Evolutionary conservation across 2,888 invertebrate genomes (phyloP).

Genomic region (Parnassius glacialis): DNA sequence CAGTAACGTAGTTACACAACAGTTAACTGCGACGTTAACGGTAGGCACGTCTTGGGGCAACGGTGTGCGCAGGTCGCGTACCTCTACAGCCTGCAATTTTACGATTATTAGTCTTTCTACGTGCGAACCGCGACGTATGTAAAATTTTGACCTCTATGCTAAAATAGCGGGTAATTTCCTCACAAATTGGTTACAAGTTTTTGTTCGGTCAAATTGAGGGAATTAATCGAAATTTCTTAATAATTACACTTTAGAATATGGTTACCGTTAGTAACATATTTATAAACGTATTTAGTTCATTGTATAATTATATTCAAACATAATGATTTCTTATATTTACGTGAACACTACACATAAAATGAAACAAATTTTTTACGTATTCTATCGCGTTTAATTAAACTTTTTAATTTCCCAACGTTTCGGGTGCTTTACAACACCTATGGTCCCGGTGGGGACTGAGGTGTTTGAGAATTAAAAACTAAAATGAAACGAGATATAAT

Average conservation of each 20-base stretch:
- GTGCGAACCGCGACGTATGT: slow-evolving; percentile 12
- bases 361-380: too few relatives aligned
- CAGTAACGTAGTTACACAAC: slow-evolving; percentile 40
- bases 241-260: slow-evolving; percentile 1
- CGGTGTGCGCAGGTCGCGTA: slow-evolving; percentile 22
- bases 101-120: slow-evolving; percentile 26
- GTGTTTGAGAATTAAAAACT: too few relatives aligned
- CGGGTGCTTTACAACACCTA: too few relatives aligned
- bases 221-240: slow-evolving; percentile 1
- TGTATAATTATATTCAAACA: too few relatives aligned
- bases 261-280: not conserved
- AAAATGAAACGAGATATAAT: too few relatives aligned
- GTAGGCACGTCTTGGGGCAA: slow-evolving; percentile 30
- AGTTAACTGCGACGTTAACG: slow-evolving; percentile 45
- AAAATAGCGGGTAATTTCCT: slow-evolving; percentile 9
- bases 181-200: slow-evolving; percentile 4
- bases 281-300: too few relatives aligned
- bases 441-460: too few relatives aligned
- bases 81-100: slow-evolving; percentile 18
- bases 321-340: too few relatives aligned
- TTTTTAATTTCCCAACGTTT: too few relatives aligned
- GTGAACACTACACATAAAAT: too few relatives aligned
- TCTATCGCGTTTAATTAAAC: too few relatives aligned
- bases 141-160: slow-evolving; percentile 16
- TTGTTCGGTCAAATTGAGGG: not conserved